phyloP scores from a whole-genome alignment of 2,113 vertebrate genomes.

The Globicephala melas region DNA sequence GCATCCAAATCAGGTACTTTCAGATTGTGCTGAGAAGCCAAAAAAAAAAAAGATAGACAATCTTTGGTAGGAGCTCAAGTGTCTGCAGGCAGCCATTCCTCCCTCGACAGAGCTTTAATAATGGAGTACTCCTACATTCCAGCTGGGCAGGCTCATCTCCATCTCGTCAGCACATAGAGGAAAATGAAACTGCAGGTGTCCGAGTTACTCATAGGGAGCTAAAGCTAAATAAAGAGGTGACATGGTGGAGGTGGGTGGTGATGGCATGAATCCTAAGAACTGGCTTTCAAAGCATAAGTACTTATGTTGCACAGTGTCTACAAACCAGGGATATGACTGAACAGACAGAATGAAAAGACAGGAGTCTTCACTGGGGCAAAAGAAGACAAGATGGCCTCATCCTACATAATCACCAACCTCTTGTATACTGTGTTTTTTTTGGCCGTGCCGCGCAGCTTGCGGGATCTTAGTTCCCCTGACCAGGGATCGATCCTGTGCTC shows the following conservation, averaged over 20 bases:
- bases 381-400: not conserved
- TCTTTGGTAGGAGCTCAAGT: not conserved
- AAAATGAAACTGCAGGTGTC: slow-evolving; percentile 9
- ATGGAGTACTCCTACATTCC: not conserved
- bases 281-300: slow-evolving; percentile 14
- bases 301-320: not conserved
- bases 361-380: not conserved
- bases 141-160: not conserved
- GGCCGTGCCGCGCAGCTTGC: too few species aligned
- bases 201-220: slow-evolving; percentile 31
- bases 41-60: not conserved
- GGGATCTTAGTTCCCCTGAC: too few species aligned
- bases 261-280: slow-evolving; percentile 13
- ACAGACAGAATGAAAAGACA: not conserved
- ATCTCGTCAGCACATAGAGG: not conserved
- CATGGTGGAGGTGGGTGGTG: not conserved
- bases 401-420: not conserved
- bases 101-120: not conserved
- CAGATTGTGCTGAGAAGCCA: slow-evolving; percentile 2
- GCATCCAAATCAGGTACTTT: not conserved
- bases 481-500: too few species aligned
- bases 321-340: not conserved
- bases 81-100: not conserved
- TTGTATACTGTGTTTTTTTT: not conserved
- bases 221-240: slow-evolving; percentile 57